Evolutionary conservation across 1,140 invertebrate genomes (phyloP).

Genomic region (Neodiprion virginianus): DNA sequence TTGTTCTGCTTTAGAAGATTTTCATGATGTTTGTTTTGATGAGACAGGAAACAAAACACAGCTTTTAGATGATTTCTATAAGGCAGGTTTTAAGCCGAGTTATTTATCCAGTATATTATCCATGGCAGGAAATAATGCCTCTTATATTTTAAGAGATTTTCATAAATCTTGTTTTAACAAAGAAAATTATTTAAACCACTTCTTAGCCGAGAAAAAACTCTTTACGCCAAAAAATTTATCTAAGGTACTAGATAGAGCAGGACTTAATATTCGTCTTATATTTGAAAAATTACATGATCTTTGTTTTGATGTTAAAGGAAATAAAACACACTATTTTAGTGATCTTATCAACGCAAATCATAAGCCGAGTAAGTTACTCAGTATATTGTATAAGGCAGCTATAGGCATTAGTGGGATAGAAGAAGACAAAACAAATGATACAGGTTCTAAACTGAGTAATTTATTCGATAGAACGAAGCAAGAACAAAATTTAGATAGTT

Average conservation of each 20-base stretch:
- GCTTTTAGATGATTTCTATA: conserved; percentile 38
- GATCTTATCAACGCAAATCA: conserved; percentile 37
- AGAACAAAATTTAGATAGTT: no score
- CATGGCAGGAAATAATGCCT: conserved; percentile 41
- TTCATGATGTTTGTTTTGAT: conserved; percentile 46
- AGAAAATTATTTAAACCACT: conserved; percentile 34
- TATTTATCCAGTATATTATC: conserved; percentile 39
- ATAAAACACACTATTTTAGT: conserved; percentile 43
- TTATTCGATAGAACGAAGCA: no score
- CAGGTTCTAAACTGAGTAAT: no score
- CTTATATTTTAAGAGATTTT: conserved; percentile 42
- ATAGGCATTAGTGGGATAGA: no score
- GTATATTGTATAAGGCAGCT: no score
- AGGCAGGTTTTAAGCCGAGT: conserved; percentile 35
- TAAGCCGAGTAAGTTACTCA: not conserved
- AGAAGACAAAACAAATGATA: no score
- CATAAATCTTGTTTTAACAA: conserved; percentile 42
- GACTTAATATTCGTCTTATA: conserved; percentile 34
- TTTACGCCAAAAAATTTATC: conserved; percentile 40
- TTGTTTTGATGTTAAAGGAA: conserved; percentile 44
- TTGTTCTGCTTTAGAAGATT: conserved; percentile 41
- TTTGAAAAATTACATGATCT: conserved; percentile 45
- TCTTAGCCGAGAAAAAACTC: conserved; percentile 29
- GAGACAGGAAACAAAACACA: conserved; percentile 35
- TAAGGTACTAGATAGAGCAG: conserved; percentile 35